These are phyloP conservation scores for Salpingus planirostris DNA, from an alignment of 2,888 invertebrate genomes.

Conservation along the genomic window DNA sequence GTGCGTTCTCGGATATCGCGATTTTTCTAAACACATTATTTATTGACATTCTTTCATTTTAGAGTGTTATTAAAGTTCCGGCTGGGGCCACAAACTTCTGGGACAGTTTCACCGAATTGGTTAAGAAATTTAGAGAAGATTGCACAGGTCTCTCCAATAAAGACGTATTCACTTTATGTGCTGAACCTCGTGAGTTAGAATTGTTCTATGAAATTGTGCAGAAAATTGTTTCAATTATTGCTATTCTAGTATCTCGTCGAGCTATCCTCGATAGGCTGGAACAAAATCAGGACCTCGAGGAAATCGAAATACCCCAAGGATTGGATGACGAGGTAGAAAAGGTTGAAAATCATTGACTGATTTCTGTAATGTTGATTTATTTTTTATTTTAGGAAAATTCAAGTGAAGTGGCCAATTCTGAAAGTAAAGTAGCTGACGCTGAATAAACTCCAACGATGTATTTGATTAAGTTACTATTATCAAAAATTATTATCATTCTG, in stretches of 20 bases:
- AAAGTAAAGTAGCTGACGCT: constrained; percentile 6
- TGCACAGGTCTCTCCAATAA: constrained; percentile 54
- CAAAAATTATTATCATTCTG: no score
- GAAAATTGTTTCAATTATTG: constrained; percentile 3
- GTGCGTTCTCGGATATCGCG: constrained; percentile 32
- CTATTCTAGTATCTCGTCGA: constrained; percentile 29
- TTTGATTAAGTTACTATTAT: no score
- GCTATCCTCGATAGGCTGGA: constrained; percentile 27
- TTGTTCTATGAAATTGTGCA: constrained; percentile 1
- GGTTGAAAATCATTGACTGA: constrained; percentile 1
- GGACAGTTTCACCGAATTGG: constrained; percentile 61
- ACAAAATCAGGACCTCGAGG: constrained; percentile 20
- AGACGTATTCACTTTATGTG: constrained; percentile 52
- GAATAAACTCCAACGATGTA: no score
- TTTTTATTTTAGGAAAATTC: constrained; percentile 18
- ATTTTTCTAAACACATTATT: background rate
- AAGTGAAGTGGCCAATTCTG: constrained; percentile 16
- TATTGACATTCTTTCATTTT: constrained; percentile 18
- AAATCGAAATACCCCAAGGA: constrained; percentile 5
- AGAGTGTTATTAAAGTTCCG: constrained; percentile 56
- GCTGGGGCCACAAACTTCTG: constrained; percentile 56
- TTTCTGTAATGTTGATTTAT: background rate
- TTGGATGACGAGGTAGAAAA: constrained; percentile 5
- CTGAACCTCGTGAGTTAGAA: constrained; percentile 52
- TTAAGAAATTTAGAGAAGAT: constrained; percentile 56